A percentile compares a stretch with the other conserved stretches of the same genome.
phyloP scores from a whole-genome alignment of 2,888 invertebrate species.

The Priocnemis perturbator region DNA sequence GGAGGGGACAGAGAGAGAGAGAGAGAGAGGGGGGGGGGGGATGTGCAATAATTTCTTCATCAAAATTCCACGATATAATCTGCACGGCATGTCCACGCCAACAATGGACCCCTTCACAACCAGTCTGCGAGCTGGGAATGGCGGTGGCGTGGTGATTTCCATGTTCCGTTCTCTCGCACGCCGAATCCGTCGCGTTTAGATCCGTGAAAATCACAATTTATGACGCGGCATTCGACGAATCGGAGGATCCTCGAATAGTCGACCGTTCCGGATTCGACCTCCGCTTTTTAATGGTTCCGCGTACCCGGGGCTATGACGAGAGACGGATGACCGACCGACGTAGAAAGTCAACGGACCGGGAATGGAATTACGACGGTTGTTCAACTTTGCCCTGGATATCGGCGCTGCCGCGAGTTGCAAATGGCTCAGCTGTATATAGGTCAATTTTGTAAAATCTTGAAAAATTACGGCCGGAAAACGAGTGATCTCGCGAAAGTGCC shows the following conservation, averaged over 20 bases:
- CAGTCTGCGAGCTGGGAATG: conserved; percentile 26
- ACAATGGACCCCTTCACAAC: conserved; percentile 42
- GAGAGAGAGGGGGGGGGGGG: not conserved
- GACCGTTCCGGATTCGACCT: not conserved
- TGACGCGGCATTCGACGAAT: conserved; percentile 5
- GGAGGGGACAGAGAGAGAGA: not conserved
- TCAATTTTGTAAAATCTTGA: too few relatives aligned
- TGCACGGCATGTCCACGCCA: conserved; percentile 26
- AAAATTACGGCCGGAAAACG: too few relatives aligned
- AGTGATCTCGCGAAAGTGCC: too few relatives aligned
- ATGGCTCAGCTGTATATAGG: too few relatives aligned
- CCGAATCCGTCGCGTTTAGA: conserved; percentile 1
- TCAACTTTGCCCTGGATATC: too few relatives aligned
- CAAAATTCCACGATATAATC: conserved; percentile 49
- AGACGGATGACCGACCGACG: too few relatives aligned
- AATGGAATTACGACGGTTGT: too few relatives aligned
- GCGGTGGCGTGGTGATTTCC: conserved; percentile 33
- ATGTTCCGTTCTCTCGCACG: conserved; percentile 24
- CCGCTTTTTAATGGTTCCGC: too few relatives aligned
- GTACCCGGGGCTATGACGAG: too few relatives aligned
- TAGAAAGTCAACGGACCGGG: too few relatives aligned
- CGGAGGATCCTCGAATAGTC: conserved; percentile 3
- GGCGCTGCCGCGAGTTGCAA: too few relatives aligned
- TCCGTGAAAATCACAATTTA: conserved; percentile 8
- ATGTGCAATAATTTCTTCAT: conserved; percentile 43